Conservation (phyloP, 2,797 vertebrate genomes). For the Silurus lanzhouensis region DNA sequence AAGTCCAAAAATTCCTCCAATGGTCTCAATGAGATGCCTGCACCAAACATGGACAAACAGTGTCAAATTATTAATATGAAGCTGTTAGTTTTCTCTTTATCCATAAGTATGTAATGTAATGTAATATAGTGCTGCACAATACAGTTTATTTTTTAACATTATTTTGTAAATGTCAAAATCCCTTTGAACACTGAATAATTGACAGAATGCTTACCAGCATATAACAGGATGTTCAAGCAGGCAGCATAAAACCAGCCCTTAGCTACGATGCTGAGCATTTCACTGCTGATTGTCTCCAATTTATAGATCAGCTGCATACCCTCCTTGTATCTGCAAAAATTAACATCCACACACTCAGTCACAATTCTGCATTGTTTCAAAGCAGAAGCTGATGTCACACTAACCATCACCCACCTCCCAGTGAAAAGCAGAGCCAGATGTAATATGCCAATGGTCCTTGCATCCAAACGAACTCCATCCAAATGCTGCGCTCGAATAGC, state of each 20-base stretch:
- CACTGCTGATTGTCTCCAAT: neutral
- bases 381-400: neutral
- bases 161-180: neutral
- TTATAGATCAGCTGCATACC: conserved; percentile 25
- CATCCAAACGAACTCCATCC: conserved; percentile 17
- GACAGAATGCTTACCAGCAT: conserved; percentile 26
- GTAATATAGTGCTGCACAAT: neutral
- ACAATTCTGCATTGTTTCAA: neutral
- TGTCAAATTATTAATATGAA: neutral
- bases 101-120: neutral
- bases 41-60: neutral
- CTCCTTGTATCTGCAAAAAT: conserved; percentile 20
- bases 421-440: conserved; percentile 36
- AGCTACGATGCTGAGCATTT: conserved; percentile 2
- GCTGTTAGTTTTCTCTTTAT: neutral
- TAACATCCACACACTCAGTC: neutral
- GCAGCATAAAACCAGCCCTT: conserved; percentile 43
- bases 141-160: neutral
- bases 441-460: conserved; percentile 20
- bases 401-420: conserved; percentile 24
- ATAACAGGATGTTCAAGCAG: conserved; percentile 35
- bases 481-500: conserved; percentile 8
- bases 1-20: conserved; percentile 39
- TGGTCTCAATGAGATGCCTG: conserved; percentile 30
- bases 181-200: neutral